Percentiles rank a stretch among this genome's conserved stretches.
These are phyloP conservation scores for Megaceryle torquata DNA, from an alignment of 2,113 vertebrate genomes.

Conservation along the genomic window DNA sequence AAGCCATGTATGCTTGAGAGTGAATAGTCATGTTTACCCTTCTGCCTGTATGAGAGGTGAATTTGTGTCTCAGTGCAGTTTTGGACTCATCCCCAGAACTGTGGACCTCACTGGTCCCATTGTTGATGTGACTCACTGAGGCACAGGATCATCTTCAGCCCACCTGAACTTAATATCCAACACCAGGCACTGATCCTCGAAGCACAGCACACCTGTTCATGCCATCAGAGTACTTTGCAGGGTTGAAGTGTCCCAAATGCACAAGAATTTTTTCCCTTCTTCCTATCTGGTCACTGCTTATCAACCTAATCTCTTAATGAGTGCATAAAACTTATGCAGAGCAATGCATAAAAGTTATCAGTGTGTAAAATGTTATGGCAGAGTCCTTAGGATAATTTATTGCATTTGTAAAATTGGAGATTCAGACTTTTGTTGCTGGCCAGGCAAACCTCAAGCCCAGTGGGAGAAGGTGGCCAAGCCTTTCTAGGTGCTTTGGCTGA, in stretches of 20 bases:
- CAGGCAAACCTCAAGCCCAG: not conserved
- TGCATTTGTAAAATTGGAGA: constrained; percentile 26
- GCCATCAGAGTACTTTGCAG: not conserved
- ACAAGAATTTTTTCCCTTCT: not conserved
- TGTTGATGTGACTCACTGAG: rapidly evolving
- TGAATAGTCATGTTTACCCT: not conserved
- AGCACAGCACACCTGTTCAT: rapidly evolving
- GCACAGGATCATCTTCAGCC: not conserved
- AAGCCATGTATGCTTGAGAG: not conserved
- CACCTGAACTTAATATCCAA: not conserved
- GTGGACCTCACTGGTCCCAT: rapidly evolving
- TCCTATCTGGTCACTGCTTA: constrained; percentile 44
- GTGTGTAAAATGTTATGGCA: constrained; percentile 38
- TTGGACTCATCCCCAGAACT: not conserved
- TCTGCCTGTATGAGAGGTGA: not conserved
- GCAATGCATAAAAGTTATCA: constrained; percentile 50
- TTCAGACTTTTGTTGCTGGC: not conserved
- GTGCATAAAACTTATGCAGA: constrained; percentile 58
- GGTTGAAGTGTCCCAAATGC: too few species aligned
- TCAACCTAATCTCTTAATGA: constrained; percentile 61
- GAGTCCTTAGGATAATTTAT: constrained; percentile 25
- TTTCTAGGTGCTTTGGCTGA: not conserved
- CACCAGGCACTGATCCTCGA: not conserved
- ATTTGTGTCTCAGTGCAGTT: not conserved
- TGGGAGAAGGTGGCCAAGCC: not conserved